Base-by-base conservation (phyloP, 2,797 vertebrate species). In the Nothura maculosa region DNA sequence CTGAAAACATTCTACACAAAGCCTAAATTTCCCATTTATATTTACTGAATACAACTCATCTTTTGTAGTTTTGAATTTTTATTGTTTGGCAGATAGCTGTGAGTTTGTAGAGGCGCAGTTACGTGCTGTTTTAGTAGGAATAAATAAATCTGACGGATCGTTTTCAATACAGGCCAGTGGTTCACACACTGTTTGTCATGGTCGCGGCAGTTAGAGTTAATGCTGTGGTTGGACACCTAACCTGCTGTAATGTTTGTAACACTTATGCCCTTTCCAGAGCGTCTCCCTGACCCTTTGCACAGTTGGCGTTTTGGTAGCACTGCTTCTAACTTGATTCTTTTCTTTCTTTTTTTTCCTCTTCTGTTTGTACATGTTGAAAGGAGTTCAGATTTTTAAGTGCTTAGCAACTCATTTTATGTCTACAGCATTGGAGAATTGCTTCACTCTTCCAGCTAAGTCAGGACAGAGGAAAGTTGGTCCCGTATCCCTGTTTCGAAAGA, bases 1-100 rank as follows among this genome's bases (percentile, higher is more conserved):
- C 96, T 62, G 93, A 95, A 96, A 90, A 94, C 77, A 58, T 97
- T 94, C 92, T 81, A 94, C 96, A 96, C 94, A 93, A 94, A 84
- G 95, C 96, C 97, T 89, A 91, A 96, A 95, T 92, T 96, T 90
- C 92, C 94, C 96, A 97, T 98, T 98, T 97, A 95, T 98, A 97
- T 97, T 97, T 98, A 97, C 97, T 93, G 97, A 96, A 96, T 94
- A 96, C 94, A 86, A 93, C 96, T 97, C 97, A 95, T 97, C 96
- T 98, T 98, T 98, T 98, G 97, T 98, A 98, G 98, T 97, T 97
- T 94, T 94, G 95, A 90, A 95, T 98, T 98, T 98, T 96, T 97
- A 95, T 98, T 97, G 97, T 98, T 97, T 96, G 91, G 96, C 96
- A 97, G 94, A 94, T 98, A 97, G 97, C 96, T 96, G 96, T 97